Conservation (phyloP, 2,113 vertebrate species). For the Myocastor coypus region DNA sequence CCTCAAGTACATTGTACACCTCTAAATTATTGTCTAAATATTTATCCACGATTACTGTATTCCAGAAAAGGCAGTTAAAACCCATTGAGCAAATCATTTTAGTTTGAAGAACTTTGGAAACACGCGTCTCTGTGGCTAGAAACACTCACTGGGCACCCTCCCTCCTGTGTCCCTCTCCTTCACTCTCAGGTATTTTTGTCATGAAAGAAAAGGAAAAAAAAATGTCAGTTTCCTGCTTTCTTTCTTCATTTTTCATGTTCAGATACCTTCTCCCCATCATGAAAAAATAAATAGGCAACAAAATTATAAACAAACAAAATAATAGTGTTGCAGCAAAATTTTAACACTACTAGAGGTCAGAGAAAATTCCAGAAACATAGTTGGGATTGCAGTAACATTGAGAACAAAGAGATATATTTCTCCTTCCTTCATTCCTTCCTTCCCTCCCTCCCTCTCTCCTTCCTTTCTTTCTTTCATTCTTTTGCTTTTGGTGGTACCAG, state of each 20-base stretch:
- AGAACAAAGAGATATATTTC: background rate
- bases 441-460: no score
- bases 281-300: slow-evolving; percentile 34
- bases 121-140: slow-evolving; percentile 63
- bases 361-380: slow-evolving; percentile 15
- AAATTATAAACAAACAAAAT: background rate
- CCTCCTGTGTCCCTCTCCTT: slow-evolving; percentile 36
- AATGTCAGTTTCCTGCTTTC: background rate
- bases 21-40: slow-evolving; percentile 88
- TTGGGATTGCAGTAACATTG: slow-evolving; percentile 20
- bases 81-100: slow-evolving; percentile 83
- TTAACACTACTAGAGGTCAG: background rate
- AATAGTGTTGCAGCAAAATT: background rate
- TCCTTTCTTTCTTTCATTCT: no score
- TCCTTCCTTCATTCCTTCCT: no score
- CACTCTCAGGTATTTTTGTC: slow-evolving; percentile 50
- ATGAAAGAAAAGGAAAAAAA: background rate
- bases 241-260: background rate
- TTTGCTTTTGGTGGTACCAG: no score
- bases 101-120: slow-evolving; percentile 75
- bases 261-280: background rate
- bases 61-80: slow-evolving; percentile 80
- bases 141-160: slow-evolving; percentile 67
- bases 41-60: slow-evolving; percentile 84
- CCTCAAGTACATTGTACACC: slow-evolving; percentile 84